A percentile compares a stretch with the other conserved stretches of the same genome.
phyloP scores from a whole-genome alignment of 1,140 invertebrate species.

The Acromyrmex charruanus region DNA sequence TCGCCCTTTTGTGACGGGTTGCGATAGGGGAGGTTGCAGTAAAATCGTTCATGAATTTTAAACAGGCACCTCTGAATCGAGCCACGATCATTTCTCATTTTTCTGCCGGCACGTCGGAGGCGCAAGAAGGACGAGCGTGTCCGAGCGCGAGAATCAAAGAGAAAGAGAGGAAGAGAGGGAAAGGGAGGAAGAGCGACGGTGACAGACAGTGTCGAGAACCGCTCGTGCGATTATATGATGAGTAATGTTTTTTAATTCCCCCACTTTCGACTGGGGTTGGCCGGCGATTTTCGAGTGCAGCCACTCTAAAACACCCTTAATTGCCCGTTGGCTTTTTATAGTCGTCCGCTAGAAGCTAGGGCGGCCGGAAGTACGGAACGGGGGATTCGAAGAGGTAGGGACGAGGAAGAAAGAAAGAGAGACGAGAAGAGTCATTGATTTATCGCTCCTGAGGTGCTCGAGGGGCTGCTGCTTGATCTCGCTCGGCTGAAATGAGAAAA shows the following conservation, averaged over 20 bases:
- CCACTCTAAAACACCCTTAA: slow-evolving; percentile 87
- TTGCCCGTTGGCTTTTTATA: slow-evolving; percentile 83
- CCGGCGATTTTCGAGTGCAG: slow-evolving; percentile 82
- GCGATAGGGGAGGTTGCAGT: slow-evolving; percentile 72
- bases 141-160: slow-evolving; percentile 65
- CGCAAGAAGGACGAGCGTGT: slow-evolving; percentile 69
- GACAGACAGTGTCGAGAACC: slow-evolving; percentile 71
- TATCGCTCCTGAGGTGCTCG: slow-evolving; percentile 75
- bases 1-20: slow-evolving; percentile 77
- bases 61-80: slow-evolving; percentile 84
- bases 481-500: slow-evolving; percentile 57
- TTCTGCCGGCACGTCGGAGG: slow-evolving; percentile 77
- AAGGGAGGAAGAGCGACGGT: slow-evolving; percentile 42
- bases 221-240: slow-evolving; percentile 85
- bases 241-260: slow-evolving; percentile 87
- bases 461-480: slow-evolving; percentile 69
- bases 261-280: slow-evolving; percentile 70
- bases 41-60: slow-evolving; percentile 87
- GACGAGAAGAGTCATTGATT: slow-evolving; percentile 80
- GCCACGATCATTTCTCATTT: slow-evolving; percentile 86
- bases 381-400: slow-evolving; percentile 39
- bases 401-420: slow-evolving; percentile 24
- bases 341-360: slow-evolving; percentile 50
- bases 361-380: slow-evolving; percentile 57
- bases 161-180: slow-evolving; percentile 1